Base-by-base conservation (phyloP, 2,797 vertebrate species). In the Eospalax fontanierii region DNA sequence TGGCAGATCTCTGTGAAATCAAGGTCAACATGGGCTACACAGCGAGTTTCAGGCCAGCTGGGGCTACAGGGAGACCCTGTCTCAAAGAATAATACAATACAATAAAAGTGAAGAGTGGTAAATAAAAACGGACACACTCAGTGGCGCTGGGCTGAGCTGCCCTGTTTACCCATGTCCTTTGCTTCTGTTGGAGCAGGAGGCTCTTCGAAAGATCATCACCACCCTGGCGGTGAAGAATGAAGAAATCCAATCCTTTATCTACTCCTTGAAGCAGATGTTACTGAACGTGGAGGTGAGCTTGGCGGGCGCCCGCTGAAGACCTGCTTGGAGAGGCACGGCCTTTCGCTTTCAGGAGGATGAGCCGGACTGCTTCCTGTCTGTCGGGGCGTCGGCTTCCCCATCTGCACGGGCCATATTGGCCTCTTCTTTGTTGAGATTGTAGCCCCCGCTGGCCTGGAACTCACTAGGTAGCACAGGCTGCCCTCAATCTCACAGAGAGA, bases 151-250 rank as follows among this genome's bases (percentile, higher is more conserved):
- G 50, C 50, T 54, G 50, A 14, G 8, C 12, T 54, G 14, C 50
- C 8, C 50, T 15, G 14, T 54, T 54, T 7, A 54, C 2, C 2
- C 14, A 15, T 12, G 12, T 54, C 50, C 50, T 54, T 15, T 54
- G 14, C 50, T 15, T 54, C 50, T 54, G 50, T 54, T 10, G 50
- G 50, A 54, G 7, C 96, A 99, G 99, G 99, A 99, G 63, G 99
- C 99, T 4, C 98, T 99, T 92, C 98, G 98, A 79, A 99, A 99
- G 98, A 99, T 99, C 98, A 99, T 99, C 97, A 99, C 99, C 75
- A 99, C 99, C 0, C 95, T 99, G 98, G 99, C 99, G 4, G 96
- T 99, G 97, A 99, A 99, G 98, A 99, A 99, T 24, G 99, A 99
- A 91, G 99, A 99, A 98, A 99, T 99, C 38, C 99, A 99, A 61